Base-by-base conservation (phyloP, 2,113 vertebrate genomes). In the Urocynchramus pylzowi region DNA sequence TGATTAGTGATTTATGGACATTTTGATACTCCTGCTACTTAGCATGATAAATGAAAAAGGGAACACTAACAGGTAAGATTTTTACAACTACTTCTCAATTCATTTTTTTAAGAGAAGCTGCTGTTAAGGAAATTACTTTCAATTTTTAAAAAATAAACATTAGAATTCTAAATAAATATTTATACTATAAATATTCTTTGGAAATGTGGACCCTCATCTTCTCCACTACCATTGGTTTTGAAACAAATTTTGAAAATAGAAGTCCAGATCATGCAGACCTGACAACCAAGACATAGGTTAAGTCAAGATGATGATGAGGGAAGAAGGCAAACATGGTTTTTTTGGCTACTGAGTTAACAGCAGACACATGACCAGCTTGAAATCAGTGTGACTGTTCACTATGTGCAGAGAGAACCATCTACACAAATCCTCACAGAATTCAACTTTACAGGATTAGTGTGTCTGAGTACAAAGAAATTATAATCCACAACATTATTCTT, bases 91-190 rank as follows among this genome's bases (percentile, higher is more conserved):
- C 23, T 95, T 95, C 37, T 65, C 70, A 93, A 96, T 45, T 92
- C 30, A 44, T 94, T 94, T 95, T 93, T 96, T 83, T 67, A 95
- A 95, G 75, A 90, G 93, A 94, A 92, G 39, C 86, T 82, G 86
- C 45, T 57, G 45, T 24, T 75, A 88, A 20, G 47, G 60, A 96
- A 94, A 96, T 28, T 81, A 76, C 16, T 35, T 59, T n/a, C 33
- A 57, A 86, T 69, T 42, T 23, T 59, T 18, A 0, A 45, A 73
- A n/a, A 77, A 70, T 20, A 59, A 44, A 14, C 0, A n/a, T 41
- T 76, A 69, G 23, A 65, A 65, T 44, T 44, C 22, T 53, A 78
- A 74, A 50, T 33, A 39, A 78, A 23, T 82, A 56, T 28, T 92
- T 77, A 77, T 19, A 3, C 13, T 60, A 28, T 7, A 71, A 68